Percentiles rank a stretch among this genome's conserved stretches.
These are phyloP conservation scores for Apoderus coryli DNA, from an alignment of 2,888 invertebrate genomes.

Conservation along the genomic window DNA sequence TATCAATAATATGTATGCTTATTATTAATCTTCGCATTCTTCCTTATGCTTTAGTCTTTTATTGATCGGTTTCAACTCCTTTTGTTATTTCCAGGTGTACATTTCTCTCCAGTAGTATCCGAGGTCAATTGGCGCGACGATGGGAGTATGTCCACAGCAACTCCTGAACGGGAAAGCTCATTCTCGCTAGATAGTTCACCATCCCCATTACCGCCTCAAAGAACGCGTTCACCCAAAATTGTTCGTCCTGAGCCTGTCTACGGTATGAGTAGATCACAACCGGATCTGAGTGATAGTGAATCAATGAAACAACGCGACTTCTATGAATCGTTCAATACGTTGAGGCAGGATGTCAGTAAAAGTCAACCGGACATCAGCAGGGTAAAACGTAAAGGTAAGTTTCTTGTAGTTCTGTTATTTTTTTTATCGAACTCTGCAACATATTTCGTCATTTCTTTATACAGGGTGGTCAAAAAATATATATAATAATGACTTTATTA, in stretches of 20 bases:
- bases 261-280: conserved; percentile 24
- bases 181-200: conserved; percentile 27
- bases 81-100: too few species aligned
- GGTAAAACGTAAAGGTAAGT: conserved; percentile 20
- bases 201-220: conserved; percentile 20
- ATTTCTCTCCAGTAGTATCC: conserved; percentile 65
- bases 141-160: conserved; percentile 22
- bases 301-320: conserved; percentile 12
- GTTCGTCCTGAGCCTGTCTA: conserved; percentile 4
- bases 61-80: too few species aligned
- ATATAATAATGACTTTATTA: too few species aligned
- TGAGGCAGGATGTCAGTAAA: conserved; percentile 20
- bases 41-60: too few species aligned
- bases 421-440: too few species aligned
- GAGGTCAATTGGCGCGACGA: conserved; percentile 69
- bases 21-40: too few species aligned
- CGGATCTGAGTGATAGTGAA: conserved; percentile 24
- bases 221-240: conserved; percentile 17
- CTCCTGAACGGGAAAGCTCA: conserved; percentile 27
- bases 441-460: too few species aligned
- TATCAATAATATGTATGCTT: too few species aligned
- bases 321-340: conserved; percentile 19
- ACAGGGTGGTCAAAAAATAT: too few species aligned
- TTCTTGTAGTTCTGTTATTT: too few species aligned
- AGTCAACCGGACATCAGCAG: conserved; percentile 22